Evolutionary conservation across 1,140 invertebrate species (phyloP).

Genomic region (Globodera ellingtonae): DNA sequence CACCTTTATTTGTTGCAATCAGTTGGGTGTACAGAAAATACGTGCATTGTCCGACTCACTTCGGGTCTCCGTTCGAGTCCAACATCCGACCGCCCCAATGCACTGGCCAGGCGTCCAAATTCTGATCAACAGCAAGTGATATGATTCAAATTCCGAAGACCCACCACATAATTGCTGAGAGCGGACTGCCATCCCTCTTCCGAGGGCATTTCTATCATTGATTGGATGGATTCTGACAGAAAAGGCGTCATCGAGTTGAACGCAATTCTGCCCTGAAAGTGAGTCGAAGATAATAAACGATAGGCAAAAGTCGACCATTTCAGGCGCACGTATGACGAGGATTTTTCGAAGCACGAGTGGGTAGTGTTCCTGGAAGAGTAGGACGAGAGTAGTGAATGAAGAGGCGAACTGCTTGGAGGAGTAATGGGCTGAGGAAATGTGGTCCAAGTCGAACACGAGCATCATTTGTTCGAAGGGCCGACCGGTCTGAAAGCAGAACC

Average conservation of each 20-base stretch:
- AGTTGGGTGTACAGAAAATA: neutral
- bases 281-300: neutral
- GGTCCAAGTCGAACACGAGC: slow-evolving; percentile 64
- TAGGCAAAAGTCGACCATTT: slow-evolving; percentile 53
- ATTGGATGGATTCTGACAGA: slow-evolving; percentile 58
- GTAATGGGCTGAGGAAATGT: slow-evolving; percentile 64
- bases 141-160: neutral
- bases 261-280: slow-evolving; percentile 36
- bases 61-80: slow-evolving; percentile 63
- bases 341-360: slow-evolving; percentile 61
- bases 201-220: slow-evolving; percentile 62
- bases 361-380: slow-evolving; percentile 63
- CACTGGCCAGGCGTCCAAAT: slow-evolving; percentile 62
- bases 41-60: slow-evolving; percentile 36
- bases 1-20: slow-evolving; percentile 42
- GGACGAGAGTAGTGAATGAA: slow-evolving; percentile 63
- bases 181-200: slow-evolving; percentile 62
- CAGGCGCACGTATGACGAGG: slow-evolving; percentile 62
- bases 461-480: slow-evolving; percentile 66
- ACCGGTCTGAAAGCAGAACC: slow-evolving; percentile 48
- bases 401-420: slow-evolving; percentile 63
- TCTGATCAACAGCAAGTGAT: neutral
- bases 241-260: slow-evolving; percentile 63
- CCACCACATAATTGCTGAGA: slow-evolving; percentile 55
- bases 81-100: slow-evolving; percentile 62